Base-by-base conservation (phyloP, 2,113 vertebrate species). In the Nothobranchius kuhntae region DNA sequence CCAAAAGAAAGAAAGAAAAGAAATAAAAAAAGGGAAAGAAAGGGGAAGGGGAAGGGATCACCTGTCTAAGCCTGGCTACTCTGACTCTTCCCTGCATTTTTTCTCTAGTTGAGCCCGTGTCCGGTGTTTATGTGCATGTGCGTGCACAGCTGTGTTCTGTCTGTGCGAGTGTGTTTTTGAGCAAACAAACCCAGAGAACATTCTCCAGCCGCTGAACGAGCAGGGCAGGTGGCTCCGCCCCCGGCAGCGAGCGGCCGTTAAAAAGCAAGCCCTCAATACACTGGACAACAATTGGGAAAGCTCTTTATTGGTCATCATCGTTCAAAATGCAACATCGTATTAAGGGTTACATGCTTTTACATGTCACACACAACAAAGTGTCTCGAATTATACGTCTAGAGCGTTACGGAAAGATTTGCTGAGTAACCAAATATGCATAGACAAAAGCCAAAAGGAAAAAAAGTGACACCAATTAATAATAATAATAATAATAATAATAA, bases 251-350 rank as follows among this genome's bases (percentile, higher is more conserved):
- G 68, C 80, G 74, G 86, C 83, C 80, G 65, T 78, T 79, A 83
- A 88, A 82, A 97, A 98, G 94, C 94, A 92, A 98, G 95, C 95
- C 95, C 94, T 94, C 94, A 94, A 93, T 92, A 99, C 96, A 98
- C 94, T 45, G 93, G 88, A 89, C 85, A 94, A 94, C 93, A 94
- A 96, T 98, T 98, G 96, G 95, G 96, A 98, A 99, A 99, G 95
- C 94, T 94, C 95, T 98, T 99, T 99, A 98, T 98, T 98, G 94
- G 93, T 96, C 95, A 96, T 95, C 95, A 95, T 95, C 90, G 90
- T 94, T 96, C 93, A 93, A 96, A 96, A 96, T 95, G 96, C 95
- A 96, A 96, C 95, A 98, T 95, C 93, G 96, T 94, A 95, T 95
- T 94, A 95, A 93, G 93, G 93, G 94, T 96, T 95, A 98, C 96